A percentile compares a stretch with the other conserved stretches of the same genome.
Conservation (phyloP, 2,113 vertebrate genomes). For the Pyrgilauda ruficollis region DNA sequence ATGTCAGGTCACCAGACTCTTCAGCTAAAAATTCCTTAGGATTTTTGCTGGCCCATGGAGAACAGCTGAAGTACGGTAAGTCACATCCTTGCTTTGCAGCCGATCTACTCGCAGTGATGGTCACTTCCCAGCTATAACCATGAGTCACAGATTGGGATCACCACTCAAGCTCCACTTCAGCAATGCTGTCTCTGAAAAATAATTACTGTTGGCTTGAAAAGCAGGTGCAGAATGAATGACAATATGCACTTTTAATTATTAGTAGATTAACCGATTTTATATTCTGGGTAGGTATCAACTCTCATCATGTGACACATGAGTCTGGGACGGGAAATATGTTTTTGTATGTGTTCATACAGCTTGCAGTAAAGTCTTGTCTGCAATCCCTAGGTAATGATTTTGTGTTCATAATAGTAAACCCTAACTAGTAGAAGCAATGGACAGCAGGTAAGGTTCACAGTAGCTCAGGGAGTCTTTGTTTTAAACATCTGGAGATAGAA, state of each 20-base stretch:
- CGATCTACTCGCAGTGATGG: fast-evolving
- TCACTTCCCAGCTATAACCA: not conserved
- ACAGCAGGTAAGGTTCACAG: not conserved
- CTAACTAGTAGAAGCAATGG: not conserved
- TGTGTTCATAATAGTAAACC: not conserved
- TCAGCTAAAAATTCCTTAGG: not conserved
- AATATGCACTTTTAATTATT: not conserved
- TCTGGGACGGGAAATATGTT: not conserved
- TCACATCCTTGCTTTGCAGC: not conserved
- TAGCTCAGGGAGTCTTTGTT: not conserved
- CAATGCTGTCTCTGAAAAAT: not conserved
- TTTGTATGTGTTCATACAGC: not conserved
- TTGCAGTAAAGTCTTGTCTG: not conserved
- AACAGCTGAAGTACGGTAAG: not conserved
- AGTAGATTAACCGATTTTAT: not conserved
- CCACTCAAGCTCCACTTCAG: not conserved
- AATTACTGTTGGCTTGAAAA: not conserved
- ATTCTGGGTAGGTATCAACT: not conserved
- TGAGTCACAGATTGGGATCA: not conserved
- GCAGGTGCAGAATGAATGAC: not conserved
- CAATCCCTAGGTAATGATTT: not conserved
- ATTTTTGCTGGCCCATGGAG: not conserved
- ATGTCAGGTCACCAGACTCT: not conserved
- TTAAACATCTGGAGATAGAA: not conserved
- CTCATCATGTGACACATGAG: not conserved